Conservation (phyloP, 2,113 vertebrate genomes). For the Rissa tridactyla region DNA sequence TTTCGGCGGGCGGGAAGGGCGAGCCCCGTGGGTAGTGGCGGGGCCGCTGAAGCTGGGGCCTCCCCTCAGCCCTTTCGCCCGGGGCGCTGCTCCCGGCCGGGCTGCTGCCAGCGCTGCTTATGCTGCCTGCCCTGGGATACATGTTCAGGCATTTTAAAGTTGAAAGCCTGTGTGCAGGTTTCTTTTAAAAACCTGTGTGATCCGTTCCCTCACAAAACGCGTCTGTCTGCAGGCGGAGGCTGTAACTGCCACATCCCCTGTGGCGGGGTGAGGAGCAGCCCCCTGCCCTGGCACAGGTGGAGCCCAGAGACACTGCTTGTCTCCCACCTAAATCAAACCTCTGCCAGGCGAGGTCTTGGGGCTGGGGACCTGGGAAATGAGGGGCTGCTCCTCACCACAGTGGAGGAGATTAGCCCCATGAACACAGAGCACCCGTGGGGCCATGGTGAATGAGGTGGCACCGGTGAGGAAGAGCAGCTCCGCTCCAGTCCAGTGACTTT, state of each 20-base stretch:
- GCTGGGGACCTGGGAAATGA: background rate
- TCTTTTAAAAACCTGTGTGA: background rate
- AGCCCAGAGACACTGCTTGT: accelerated
- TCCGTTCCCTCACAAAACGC: background rate
- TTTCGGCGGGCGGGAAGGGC: background rate
- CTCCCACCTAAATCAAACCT: too few species aligned
- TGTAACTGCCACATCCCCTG: background rate
- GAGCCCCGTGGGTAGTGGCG: background rate
- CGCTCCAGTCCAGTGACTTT: background rate
- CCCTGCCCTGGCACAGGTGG: background rate
- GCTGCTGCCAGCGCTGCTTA: background rate
- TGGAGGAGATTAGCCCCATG: accelerated
- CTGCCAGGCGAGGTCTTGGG: background rate
- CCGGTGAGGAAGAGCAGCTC: background rate
- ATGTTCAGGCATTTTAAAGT: background rate
- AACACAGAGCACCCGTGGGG: background rate
- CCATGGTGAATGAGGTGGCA: background rate
- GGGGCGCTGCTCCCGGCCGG: background rate
- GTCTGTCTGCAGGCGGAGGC: background rate
- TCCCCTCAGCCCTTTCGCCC: background rate
- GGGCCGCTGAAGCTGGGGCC: background rate
- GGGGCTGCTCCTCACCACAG: background rate
- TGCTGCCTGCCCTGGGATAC: background rate
- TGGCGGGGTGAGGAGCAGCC: background rate
- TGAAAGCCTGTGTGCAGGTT: background rate